Percentiles rank a stretch among this genome's conserved stretches.
phyloP scores from a whole-genome alignment of 2,888 invertebrate genomes.

The Stenodera caucasica region DNA sequence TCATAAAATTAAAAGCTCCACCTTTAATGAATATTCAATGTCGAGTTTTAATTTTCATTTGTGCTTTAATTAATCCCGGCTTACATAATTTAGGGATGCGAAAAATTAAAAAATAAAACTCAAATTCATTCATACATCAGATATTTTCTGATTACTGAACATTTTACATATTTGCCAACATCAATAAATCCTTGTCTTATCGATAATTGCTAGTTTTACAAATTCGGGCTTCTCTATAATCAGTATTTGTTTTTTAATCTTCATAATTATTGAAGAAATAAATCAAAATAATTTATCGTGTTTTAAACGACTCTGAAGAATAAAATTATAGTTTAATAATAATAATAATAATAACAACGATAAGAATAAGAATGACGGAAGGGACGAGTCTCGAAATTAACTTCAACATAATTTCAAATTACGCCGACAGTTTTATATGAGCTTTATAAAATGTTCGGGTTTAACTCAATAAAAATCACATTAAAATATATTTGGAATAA shows the following conservation, averaged over 20 bases:
- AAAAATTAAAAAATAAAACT: no score
- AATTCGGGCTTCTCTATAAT: constrained; percentile 22
- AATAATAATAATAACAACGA: no score
- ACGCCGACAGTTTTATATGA: constrained; percentile 31
- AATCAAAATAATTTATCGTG: constrained; percentile 26
- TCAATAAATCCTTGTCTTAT: no score
- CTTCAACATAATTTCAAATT: constrained; percentile 32
- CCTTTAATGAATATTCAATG: constrained; percentile 30
- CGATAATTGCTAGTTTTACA: constrained; percentile 25
- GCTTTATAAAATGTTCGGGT: constrained; percentile 24
- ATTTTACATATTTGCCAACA: no score
- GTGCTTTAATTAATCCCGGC: constrained; percentile 22
- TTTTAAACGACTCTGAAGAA: constrained; percentile 25
- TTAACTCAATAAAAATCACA: constrained; percentile 28
- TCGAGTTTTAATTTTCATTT: constrained; percentile 27
- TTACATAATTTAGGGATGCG: constrained; percentile 11
- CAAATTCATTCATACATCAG: no score
- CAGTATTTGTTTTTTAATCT: constrained; percentile 20
- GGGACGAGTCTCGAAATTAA: constrained; percentile 26
- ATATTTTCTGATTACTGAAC: no score
- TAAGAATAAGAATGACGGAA: not conserved
- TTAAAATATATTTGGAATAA: constrained; percentile 29
- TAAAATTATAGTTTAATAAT: no score
- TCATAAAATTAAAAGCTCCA: constrained; percentile 26
- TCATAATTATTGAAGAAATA: constrained; percentile 10